A percentile compares a stretch with the other conserved stretches of the same genome.
phyloP scores from a whole-genome alignment of 2,888 invertebrate species.

The Cordylochernes scorpioides region DNA sequence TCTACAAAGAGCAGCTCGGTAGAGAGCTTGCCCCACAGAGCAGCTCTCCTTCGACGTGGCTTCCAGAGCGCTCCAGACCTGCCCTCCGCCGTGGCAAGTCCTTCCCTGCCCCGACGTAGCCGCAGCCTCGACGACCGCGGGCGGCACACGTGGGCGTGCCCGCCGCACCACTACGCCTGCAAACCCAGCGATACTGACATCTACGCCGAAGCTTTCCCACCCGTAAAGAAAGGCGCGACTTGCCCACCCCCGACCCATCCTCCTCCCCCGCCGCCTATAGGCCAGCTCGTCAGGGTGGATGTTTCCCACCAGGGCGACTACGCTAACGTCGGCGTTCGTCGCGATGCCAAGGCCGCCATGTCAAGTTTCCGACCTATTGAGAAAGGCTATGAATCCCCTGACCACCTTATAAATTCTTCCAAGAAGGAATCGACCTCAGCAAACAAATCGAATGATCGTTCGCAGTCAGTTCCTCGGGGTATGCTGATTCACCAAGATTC shows the following conservation, averaged over 20 bases:
- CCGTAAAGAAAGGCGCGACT: too few relatives aligned
- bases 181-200: too few relatives aligned
- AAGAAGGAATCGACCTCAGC: too few relatives aligned
- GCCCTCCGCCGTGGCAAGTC: conserved; percentile 27
- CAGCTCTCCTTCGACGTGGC: conserved; percentile 38
- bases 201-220: conserved; percentile 14
- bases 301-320: conserved; percentile 17
- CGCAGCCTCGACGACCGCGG: conserved; percentile 38
- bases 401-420: conserved; percentile 40
- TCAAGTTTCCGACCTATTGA: conserved; percentile 73
- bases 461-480: too few relatives aligned
- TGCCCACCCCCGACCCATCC: conserved; percentile 49
- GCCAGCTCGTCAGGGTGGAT: conserved; percentile 24
- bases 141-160: conserved; percentile 18
- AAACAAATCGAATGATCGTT: too few relatives aligned
- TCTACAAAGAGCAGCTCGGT: conserved; percentile 14
- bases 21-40: conserved; percentile 17
- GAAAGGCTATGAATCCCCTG: conserved; percentile 63
- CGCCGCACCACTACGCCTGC: conserved; percentile 2
- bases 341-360: conserved; percentile 23
- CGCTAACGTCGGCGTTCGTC: conserved; percentile 21
- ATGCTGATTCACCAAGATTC: too few relatives aligned
- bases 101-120: conserved; percentile 9
- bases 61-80: conserved; percentile 78
- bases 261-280: conserved; percentile 48